Conservation (phyloP, 2,797 vertebrate species). For the Morelia viridis region DNA sequence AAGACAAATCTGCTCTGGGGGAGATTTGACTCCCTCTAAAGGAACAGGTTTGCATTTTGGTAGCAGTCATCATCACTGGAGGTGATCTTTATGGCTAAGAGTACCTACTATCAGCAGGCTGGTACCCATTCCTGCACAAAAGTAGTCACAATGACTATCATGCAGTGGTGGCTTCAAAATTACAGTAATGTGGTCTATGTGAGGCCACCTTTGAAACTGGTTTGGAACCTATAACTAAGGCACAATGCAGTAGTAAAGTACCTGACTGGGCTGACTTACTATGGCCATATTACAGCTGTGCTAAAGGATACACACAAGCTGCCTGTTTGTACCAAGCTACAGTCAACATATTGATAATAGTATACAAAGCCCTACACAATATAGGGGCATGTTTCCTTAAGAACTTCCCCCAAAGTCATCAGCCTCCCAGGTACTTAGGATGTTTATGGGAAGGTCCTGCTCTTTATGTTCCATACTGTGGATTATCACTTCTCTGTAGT, state of each 20-base stretch:
- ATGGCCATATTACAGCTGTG: background rate
- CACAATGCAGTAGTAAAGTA: background rate
- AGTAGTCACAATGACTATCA: background rate
- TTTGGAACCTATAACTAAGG: background rate
- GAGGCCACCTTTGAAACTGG: background rate
- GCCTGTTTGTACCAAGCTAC: background rate
- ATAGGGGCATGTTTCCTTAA: background rate
- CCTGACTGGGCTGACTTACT: background rate
- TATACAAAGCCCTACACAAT: background rate
- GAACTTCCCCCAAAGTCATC: background rate
- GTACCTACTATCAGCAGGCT: background rate
- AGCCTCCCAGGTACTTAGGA: background rate
- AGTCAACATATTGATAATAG: background rate
- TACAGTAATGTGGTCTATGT: background rate
- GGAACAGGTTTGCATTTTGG: background rate
- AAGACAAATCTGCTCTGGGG: background rate
- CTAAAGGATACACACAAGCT: background rate
- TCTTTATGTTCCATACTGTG: background rate
- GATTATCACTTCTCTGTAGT: background rate
- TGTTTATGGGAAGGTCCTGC: background rate
- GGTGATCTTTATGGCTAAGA: background rate
- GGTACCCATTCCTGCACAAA: background rate
- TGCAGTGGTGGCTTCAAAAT: background rate
- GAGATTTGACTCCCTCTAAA: background rate
- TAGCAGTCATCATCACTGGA: background rate